Base-by-base conservation (phyloP, 2,888 invertebrate species). In the Tricholauxania praeusta region DNA sequence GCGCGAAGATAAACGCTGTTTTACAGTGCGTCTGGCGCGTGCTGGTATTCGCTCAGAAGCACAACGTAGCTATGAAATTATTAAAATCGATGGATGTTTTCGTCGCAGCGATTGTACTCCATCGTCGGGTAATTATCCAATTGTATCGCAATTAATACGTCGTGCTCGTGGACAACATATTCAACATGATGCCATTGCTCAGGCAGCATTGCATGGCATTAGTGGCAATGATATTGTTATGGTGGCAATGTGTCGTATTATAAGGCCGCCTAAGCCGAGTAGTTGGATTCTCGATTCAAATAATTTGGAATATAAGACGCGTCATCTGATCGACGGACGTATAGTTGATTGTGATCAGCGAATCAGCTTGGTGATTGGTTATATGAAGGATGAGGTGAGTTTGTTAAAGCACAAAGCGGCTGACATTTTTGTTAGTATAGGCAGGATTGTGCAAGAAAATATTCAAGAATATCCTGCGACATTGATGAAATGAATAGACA, bases 281-380 rank as follows among this genome's bases (percentile, higher is more conserved):
- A 90, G 91, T 79, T 88, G 91, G 71, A 86, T 93, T 57, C 86
- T 92, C 74, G 93, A 93, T 81, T 91, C 92, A 7, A 91, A 90
- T 74, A 93, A 93, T 80, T 92, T 96, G 81, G 96, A 97, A 85
- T 97, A 97, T 86, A 92, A 94, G 82, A 96, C 96, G 3, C 91
- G 96, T 78, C 97, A 97, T 88, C 90, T 94, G 73, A 91, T 96
- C 72, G 96, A 96, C 88, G 96, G 97, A 8, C 91, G 93, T 71
- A 96, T 97, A 78, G 92, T 96, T 71, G 95, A 93, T 85, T 94
- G 94, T 86, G 97, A 97, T 87, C 96, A 96, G 85, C 92, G 96
- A 83, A 96, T 97, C 83, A 95, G 96, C 17, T 89, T 95, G 72
- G 93, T 96, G 15, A 93, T 94, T 72, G 97, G 97, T 6, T 96